These are phyloP conservation scores for Axea sp. DNA, from an alignment of 2,888 invertebrate genomes.

Conservation along the genomic window DNA sequence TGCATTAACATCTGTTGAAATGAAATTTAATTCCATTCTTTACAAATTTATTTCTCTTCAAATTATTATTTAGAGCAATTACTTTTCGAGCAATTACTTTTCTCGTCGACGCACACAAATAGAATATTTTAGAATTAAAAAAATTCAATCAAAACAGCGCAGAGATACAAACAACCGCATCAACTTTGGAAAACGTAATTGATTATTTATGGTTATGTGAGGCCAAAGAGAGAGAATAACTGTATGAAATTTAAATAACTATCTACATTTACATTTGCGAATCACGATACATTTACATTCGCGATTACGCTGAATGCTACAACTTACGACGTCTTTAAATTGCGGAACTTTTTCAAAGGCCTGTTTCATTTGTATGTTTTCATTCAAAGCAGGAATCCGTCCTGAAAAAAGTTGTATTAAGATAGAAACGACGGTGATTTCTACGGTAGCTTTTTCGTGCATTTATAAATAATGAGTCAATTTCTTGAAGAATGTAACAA, in stretches of 20 bases:
- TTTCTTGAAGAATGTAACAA: constrained; percentile 17
- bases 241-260: constrained; percentile 38
- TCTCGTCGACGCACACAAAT: not conserved
- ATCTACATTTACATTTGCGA: too few relatives aligned
- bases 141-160: constrained; percentile 11
- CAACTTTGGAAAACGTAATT: too few relatives aligned
- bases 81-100: constrained; percentile 11
- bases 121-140: constrained; percentile 20
- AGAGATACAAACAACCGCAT: too few relatives aligned
- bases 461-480: constrained; percentile 19
- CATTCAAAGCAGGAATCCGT: constrained; percentile 14
- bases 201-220: too few relatives aligned
- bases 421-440: constrained; percentile 27
- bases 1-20: not conserved
- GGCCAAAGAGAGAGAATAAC: too few relatives aligned
- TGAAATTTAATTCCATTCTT: constrained; percentile 9
- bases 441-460: not conserved
- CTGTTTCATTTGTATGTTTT: constrained; percentile 33
- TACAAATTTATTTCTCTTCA: constrained; percentile 15
- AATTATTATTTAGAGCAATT: not conserved
- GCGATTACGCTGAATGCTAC: constrained; percentile 21
- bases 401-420: constrained; percentile 12
- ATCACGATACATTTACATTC: constrained; percentile 33
- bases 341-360: constrained; percentile 18
- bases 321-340: constrained; percentile 28